Conservation (phyloP, 1,140 invertebrate species). For the Brachionus rubens region DNA sequence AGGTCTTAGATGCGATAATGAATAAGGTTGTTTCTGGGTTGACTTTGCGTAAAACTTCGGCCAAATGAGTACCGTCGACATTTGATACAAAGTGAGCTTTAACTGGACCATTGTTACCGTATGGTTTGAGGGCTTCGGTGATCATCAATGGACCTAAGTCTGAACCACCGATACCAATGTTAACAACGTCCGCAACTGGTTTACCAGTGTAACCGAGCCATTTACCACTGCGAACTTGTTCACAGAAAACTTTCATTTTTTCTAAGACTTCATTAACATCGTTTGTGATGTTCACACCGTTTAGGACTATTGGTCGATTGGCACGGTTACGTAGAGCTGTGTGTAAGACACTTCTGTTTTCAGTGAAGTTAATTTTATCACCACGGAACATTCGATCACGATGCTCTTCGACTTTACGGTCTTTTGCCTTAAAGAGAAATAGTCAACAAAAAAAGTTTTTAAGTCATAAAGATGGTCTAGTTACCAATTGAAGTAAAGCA, state of each 20-base stretch:
- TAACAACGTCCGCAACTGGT: slow-evolving; percentile 92
- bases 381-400: slow-evolving; percentile 89
- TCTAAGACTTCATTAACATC: slow-evolving; percentile 83
- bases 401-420: slow-evolving; percentile 77
- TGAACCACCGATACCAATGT: slow-evolving; percentile 98
- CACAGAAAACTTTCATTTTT: slow-evolving; percentile 87
- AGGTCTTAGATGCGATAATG: slow-evolving; percentile 98
- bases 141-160: slow-evolving; percentile 67
- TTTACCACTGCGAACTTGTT: slow-evolving; percentile 67
- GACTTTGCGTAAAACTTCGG: slow-evolving; percentile 83
- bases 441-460: too few species aligned
- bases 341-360: slow-evolving; percentile 89
- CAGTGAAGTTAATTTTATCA: slow-evolving; percentile 94
- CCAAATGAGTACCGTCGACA: slow-evolving; percentile 96
- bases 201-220: slow-evolving; percentile 90
- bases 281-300: slow-evolving; percentile 77
- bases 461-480: not conserved
- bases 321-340: slow-evolving; percentile 82
- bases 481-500: not conserved
- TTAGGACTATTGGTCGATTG: slow-evolving; percentile 74
- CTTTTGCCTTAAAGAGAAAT: slow-evolving; percentile 67
- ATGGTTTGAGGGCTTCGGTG: slow-evolving; percentile 66
- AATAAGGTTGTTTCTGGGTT: slow-evolving; percentile 90
- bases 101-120: slow-evolving; percentile 69
- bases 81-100: slow-evolving; percentile 97